Percentiles rank a stretch among this genome's conserved stretches.
Conservation (phyloP, 2,888 invertebrate genomes). For the Gerris lacustris region DNA sequence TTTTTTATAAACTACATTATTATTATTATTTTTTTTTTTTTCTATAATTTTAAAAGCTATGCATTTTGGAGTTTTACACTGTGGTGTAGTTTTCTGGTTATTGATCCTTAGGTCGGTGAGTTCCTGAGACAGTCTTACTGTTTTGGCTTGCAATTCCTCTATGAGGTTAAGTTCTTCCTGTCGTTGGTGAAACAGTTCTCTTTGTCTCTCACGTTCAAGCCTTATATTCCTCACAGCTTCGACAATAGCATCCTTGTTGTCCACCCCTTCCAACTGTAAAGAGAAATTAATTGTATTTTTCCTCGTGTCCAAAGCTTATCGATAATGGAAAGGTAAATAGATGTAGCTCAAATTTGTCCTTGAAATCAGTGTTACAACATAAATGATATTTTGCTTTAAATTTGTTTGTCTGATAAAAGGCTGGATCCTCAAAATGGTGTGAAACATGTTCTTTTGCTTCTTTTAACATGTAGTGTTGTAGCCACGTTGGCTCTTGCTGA, state of each 20-base stretch:
- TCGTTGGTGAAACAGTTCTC: constrained; percentile 45
- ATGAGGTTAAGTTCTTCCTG: constrained; percentile 44
- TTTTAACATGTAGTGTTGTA: too few species aligned
- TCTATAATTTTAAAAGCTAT: too few species aligned
- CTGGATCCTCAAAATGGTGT: too few species aligned
- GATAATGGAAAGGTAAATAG: not conserved
- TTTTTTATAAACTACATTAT: too few species aligned
- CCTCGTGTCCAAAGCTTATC: not conserved
- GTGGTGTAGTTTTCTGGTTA: constrained; percentile 47
- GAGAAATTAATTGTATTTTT: not conserved
- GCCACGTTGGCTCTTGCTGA: too few species aligned
- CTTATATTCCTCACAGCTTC: constrained; percentile 40
- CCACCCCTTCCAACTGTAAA: constrained; percentile 49
- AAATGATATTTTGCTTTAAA: too few species aligned
- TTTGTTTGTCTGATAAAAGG: too few species aligned
- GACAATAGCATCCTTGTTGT: constrained; percentile 53
- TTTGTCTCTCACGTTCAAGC: constrained; percentile 46
- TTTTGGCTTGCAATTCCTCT: constrained; percentile 42
- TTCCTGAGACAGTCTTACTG: constrained; percentile 53
- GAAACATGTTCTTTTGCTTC: too few species aligned
- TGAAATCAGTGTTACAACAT: too few species aligned
- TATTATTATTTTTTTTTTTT: too few species aligned
- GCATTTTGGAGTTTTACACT: constrained; percentile 28
- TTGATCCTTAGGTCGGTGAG: constrained; percentile 47
- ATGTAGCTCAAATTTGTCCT: too few species aligned